Conservation (phyloP, 2,888 invertebrate genomes). For the Platycnemis pennipes region DNA sequence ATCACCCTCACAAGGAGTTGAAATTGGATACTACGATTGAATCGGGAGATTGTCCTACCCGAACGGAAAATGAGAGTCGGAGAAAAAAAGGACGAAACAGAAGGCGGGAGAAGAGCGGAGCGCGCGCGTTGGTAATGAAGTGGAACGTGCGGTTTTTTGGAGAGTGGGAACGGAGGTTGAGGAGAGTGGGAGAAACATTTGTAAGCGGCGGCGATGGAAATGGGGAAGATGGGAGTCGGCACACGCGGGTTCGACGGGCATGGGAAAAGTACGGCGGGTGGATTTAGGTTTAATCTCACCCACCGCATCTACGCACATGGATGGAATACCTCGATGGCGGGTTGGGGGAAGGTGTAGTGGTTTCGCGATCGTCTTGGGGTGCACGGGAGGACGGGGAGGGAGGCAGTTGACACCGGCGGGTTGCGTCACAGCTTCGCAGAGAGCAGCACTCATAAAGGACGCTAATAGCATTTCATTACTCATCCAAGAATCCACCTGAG, state of each 20-base stretch:
- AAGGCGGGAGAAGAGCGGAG: background rate
- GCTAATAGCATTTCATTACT: background rate
- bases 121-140: conserved; percentile 49
- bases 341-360: background rate
- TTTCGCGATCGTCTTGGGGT: background rate
- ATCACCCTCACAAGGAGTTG: conserved; percentile 2
- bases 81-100: background rate
- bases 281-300: conserved; percentile 29
- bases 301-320: conserved; percentile 44
- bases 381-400: background rate
- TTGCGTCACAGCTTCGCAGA: background rate
- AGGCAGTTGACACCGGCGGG: background rate
- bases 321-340: background rate
- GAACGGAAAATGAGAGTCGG: conserved; percentile 2
- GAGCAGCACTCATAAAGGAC: background rate
- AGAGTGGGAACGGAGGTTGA: background rate
- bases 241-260: background rate
- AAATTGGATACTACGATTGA: conserved; percentile 35
- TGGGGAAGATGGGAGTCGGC: background rate
- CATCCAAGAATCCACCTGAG: background rate
- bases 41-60: conserved; percentile 30
- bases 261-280: conserved; percentile 28
- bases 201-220: conserved; percentile 26
- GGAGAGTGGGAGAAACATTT: conserved; percentile 13
- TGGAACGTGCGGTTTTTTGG: conserved; percentile 36